Percentiles rank a stretch among this genome's conserved stretches.
phyloP scores from a whole-genome alignment of 2,888 invertebrate genomes.

The Spatulosminthurus flaviceps region DNA sequence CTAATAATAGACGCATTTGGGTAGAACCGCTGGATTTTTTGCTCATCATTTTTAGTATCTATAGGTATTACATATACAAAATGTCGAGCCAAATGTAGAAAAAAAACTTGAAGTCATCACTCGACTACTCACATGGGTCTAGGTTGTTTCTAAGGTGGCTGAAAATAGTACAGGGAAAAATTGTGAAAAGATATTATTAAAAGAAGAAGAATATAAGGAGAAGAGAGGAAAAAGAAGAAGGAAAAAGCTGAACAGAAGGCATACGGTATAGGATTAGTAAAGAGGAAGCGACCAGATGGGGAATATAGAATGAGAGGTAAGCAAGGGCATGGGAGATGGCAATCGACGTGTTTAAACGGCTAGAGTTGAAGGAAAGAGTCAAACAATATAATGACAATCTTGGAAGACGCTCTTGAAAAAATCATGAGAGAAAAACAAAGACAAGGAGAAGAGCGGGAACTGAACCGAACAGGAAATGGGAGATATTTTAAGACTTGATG shows the following conservation, averaged over 20 bases:
- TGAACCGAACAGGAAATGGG: conserved; percentile 34
- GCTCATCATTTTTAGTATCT: background rate
- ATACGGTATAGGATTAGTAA: conserved; percentile 2
- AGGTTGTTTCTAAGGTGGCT: background rate
- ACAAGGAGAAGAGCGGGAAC: conserved; percentile 35
- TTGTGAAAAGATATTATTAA: background rate
- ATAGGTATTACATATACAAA: too few relatives aligned
- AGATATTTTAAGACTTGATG: conserved; percentile 12
- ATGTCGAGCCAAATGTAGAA: background rate
- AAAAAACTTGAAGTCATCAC: conserved; percentile 1
- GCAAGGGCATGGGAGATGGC: conserved; percentile 26
- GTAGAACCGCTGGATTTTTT: background rate
- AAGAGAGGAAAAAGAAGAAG: background rate
- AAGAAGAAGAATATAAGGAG: too few relatives aligned
- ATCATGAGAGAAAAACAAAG: conserved; percentile 22
- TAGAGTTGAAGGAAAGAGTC: conserved; percentile 15
- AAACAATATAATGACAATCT: conserved; percentile 25
- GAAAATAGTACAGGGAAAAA: background rate
- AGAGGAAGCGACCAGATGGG: conserved; percentile 31
- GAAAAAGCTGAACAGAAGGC: conserved; percentile 30
- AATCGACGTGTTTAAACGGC: background rate
- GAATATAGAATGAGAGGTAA: conserved; percentile 24
- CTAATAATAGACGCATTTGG: background rate
- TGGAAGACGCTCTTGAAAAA: background rate
- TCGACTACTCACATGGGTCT: too few relatives aligned